Evolutionary conservation across 2,113 vertebrate genomes (phyloP), one percentile per base, ranked within the genome.

Genomic region (Isurus oxyrinchus): DNA sequence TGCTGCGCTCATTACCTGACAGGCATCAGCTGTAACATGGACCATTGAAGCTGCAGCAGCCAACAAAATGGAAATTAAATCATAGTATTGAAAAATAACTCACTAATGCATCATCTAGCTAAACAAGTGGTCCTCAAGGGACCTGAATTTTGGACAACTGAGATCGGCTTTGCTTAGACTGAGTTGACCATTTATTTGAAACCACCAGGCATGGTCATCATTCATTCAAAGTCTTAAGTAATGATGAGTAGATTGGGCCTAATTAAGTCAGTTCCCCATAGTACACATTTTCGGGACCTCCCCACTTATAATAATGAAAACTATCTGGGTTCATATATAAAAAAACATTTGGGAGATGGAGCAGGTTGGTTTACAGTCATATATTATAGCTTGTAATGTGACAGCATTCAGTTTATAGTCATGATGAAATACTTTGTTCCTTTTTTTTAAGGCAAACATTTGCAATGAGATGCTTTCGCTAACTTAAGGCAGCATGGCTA

Each of bases 401-500:
- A 69, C 63, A 31, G 44, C 94, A 31, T 95, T 95, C 94, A 69
- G 11, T 72, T 40, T 94, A 67, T 67, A 66, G 44, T 94, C 61
- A 94, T 8, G 11, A 31, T 67, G 61, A 94, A 94, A 55, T 94
- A 40, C 93, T 94, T 94, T 94, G 25, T 57, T 7, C 53, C 87
- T 94, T 40, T 14, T 14, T 96, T 97, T 99, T 99, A 99, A 99
- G 99, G 99, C 99, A 98, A 97, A 98, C 98, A 97, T 97, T 98
- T 98, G 98, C 98, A 98, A 98, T 98, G 98, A 98, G 97, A 98
- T 98, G 98, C 98, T 97, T 98, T 98, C 13, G 98, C 98, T 98
- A 98, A 99, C 98, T 96, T 99, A 99, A 99, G 99, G 99, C 99
- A 98, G 98, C 98, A 97, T 98, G 98, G 98, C 98, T 97, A 97